Base-by-base conservation (phyloP, 2,888 invertebrate species). In the Barypeithes pellucidus region DNA sequence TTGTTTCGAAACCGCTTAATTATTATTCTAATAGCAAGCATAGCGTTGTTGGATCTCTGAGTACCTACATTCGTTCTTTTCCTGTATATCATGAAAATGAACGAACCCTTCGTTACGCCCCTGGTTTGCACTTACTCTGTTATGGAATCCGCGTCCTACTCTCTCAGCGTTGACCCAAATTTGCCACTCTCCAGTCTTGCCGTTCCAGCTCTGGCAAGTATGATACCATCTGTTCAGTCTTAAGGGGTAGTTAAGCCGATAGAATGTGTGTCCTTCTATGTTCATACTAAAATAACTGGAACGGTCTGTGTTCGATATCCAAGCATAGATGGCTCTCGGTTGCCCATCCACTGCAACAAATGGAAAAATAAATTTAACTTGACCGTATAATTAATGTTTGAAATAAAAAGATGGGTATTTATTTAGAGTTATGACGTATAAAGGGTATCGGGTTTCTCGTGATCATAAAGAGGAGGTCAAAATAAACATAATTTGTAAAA, bases 151-250 rank as follows among this genome's bases (percentile, higher is more conserved):
- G 82, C 95, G 90, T 77, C 95, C 95, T 62, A 95, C 94, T 77
- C 95, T 89, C 85, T 95, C 95, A 18, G 92, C 92, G 84, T 94
- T 94, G 75, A 95, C 91, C 95, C 95, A 95, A 79, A 95, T 90
- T 86, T 95, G 95, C 95, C 95, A 95, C 86, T 95, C 95, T 60
- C 95, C 95, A 7, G 95, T 94, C 83, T 92, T 93, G 16, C 95
- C 95, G 84, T 95, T 95, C 95, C 95, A 95, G 66, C 95, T 95
- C 81, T 94, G 93, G 82, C 95, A 95, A 62, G 93, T 92, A 85
- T 95, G 95, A 87, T 95, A 95, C 95, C 95, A 95, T 84, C 89
- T 89, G 84, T 91, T 90, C 82, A 91, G 87, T 78, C 90, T 88
- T 76, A 92, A 83, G 60, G 92, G 92, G 84, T 92, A 92, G 84